Base-by-base conservation (phyloP, 2,888 invertebrate species). In the Atherix ibis region DNA sequence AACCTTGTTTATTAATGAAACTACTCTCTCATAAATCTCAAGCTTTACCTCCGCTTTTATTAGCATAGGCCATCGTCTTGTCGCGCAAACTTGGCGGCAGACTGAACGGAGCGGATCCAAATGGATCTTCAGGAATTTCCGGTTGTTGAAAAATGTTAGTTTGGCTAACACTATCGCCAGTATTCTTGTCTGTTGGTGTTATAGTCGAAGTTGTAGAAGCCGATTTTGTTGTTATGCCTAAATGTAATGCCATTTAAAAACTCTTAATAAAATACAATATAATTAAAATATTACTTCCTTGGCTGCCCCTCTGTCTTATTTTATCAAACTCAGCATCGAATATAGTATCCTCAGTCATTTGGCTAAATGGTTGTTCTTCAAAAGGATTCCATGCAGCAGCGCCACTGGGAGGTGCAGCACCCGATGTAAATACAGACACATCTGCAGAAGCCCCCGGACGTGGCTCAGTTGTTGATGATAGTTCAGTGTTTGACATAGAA, bases 301-400 rank as follows among this genome's bases (percentile, higher is more conserved):
- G 77, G 48, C 61, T 61, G 25, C 80, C 81, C 43, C 81, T 78
- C 47, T 76, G 67, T 45, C 82, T 63, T 47, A 83, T 76, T 58
- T 78, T 78, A 55, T 84, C 83, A 54, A 84, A 83, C 58, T 84
- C 83, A 26, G 76, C 78, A 36, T 82, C 83, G 57, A 84, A 83
- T 45, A 81, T 72, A 48, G 78, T 75, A 65, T 84, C 83, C 49
- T 83, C 83, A 4, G 76, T 74, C 62, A 80, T 68, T 49, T 75
- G 73, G 52, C 71, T 71, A 53, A 81, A 80, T 17, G 76, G 76
- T 34, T 71, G 67, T 46, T 78, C 79, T 50, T 78, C 80, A 51
- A 85, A 85, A 2, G 85, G 85, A 62, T 85, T 85, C 84, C 84
- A 84, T 43, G 78, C 75, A 4, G 71, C 68, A 24, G 74, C 66